Evolutionary conservation across 2,797 vertebrate genomes (phyloP), one percentile per base, ranked within the genome.

Genomic region (Coregonus suidteri): DNA sequence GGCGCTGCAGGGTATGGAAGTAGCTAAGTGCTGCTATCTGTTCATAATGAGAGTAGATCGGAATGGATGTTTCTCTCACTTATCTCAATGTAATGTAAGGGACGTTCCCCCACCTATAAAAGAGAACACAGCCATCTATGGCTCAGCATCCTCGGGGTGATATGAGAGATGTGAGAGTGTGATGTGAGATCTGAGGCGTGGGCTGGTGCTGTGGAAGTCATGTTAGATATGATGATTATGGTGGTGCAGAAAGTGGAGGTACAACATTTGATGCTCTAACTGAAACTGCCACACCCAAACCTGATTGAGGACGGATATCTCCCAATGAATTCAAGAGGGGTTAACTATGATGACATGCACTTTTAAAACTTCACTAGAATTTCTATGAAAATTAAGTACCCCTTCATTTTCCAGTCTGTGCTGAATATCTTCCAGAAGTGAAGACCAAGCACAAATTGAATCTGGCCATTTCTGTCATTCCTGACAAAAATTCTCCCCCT

Each of bases 151-250:
- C 34, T 68, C 66, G 16, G 30, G 31, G 15, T 37, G 66, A 30
- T 62, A 34, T 37, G 18, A 56, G 54, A 18, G 54, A n/a, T 77
- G 34, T 51, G 35, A 41, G 75, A 37, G 47, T 9, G 31, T 76
- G 66, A 59, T 20, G 56, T 62, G 56, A 20, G 56, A 62, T 47
- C 65, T 34, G 34, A 35, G 34, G 31, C 34, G 15, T 68, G 66
- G 31, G 66, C 65, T 67, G 31, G 6, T 6, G 54, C 56, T 4
- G 64, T 35, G 34, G 14, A 67, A 34, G 31, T 64, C 14, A 67
- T 16, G 65, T 7, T 31, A 16, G 65, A 67, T 16, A 67, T 34
- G 11, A 68, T 68, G 41, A 47, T 47, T 47, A 47, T 9, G 11
- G 41, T 47, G 41, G 9, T 47, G 16, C 56, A 59, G n/a, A 18